phyloP scores from a whole-genome alignment of 2,888 invertebrate species.

The Rhingia rostrata region DNA sequence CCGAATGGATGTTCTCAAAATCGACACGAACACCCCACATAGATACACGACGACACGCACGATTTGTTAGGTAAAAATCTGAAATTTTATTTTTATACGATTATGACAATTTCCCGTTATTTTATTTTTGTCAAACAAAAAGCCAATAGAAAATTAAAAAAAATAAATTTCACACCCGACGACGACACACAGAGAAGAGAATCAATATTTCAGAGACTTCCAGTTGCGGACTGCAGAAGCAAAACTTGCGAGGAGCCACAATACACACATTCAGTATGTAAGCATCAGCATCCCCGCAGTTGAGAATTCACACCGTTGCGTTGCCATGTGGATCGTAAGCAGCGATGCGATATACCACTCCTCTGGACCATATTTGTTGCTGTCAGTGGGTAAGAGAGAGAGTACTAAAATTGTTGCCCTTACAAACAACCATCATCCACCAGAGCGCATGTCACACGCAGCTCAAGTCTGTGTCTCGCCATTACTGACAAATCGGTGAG shows the following conservation, averaged over 20 bases:
- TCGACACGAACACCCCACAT: neutral
- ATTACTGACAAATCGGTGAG: neutral
- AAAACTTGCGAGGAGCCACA: conserved; percentile 49
- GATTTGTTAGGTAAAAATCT: neutral
- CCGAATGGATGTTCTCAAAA: conserved; percentile 14
- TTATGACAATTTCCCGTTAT: conserved; percentile 5
- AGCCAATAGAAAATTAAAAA: conserved; percentile 32
- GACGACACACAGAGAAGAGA: conserved; percentile 62
- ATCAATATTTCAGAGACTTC: conserved; percentile 70
- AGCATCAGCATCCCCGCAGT: conserved; percentile 41
- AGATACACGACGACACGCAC: conserved; percentile 1
- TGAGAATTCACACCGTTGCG: conserved; percentile 38
- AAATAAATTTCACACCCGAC: conserved; percentile 43
- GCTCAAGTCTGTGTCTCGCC: neutral
- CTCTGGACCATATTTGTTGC: conserved; percentile 53
- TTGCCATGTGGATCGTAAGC: conserved; percentile 64
- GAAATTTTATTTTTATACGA: neutral
- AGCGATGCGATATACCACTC: conserved; percentile 22
- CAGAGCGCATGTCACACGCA: neutral
- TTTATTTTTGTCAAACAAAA: conserved; percentile 30
- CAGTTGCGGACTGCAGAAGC: conserved; percentile 66
- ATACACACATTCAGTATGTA: conserved; percentile 54
- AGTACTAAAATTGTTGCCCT: conserved; percentile 48
- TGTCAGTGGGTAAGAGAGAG: conserved; percentile 20
- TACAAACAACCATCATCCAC: neutral